A percentile compares a stretch with the other conserved stretches of the same genome.
These are phyloP conservation scores for Chrysoperla carnea DNA, from an alignment of 1,140 invertebrate species.

Conservation along the genomic window DNA sequence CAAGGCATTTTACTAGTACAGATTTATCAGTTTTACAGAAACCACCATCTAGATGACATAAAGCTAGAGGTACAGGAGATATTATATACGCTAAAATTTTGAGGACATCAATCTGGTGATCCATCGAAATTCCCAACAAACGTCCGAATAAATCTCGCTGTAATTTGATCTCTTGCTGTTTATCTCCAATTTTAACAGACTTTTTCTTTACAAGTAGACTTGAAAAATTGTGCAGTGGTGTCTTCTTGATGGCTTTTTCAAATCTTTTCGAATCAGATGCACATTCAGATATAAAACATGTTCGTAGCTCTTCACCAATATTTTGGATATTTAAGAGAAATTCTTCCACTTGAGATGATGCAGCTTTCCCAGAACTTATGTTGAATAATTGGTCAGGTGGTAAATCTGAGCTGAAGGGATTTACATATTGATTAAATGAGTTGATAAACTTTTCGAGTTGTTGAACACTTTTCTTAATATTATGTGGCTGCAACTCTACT, in stretches of 20 bases:
- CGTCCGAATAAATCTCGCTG: slow-evolving; percentile 9
- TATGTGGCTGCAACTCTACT: slow-evolving; percentile 3
- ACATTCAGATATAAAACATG: slow-evolving; percentile 1
- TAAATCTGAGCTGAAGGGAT: background rate
- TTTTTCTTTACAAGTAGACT: slow-evolving; percentile 3
- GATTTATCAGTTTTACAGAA: slow-evolving; percentile 4
- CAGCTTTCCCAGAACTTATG: slow-evolving; percentile 11
- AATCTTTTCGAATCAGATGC: too few species aligned
- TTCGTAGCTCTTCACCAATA: slow-evolving; percentile 6
- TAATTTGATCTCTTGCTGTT: background rate
- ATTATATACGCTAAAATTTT: slow-evolving; percentile 6
- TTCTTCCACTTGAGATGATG: slow-evolving; percentile 8
- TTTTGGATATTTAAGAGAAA: slow-evolving; percentile 12
- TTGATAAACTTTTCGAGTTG: slow-evolving; percentile 6
- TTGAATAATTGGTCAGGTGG: slow-evolving; percentile 7
- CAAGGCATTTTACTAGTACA: slow-evolving; percentile 3
- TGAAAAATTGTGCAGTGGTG: slow-evolving; percentile 2
- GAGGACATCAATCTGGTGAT: slow-evolving; percentile 5
- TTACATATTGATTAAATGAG: slow-evolving; percentile 9
- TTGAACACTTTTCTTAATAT: slow-evolving; percentile 6
- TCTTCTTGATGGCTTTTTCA: slow-evolving; percentile 1
- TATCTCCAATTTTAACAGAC: slow-evolving; percentile 1
- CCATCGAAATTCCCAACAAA: slow-evolving; percentile 7
- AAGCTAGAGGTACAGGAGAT: background rate
- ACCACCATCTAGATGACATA: slow-evolving; percentile 4